Conservation (phyloP, 2,797 vertebrate genomes). For the Poecilia picta region DNA sequence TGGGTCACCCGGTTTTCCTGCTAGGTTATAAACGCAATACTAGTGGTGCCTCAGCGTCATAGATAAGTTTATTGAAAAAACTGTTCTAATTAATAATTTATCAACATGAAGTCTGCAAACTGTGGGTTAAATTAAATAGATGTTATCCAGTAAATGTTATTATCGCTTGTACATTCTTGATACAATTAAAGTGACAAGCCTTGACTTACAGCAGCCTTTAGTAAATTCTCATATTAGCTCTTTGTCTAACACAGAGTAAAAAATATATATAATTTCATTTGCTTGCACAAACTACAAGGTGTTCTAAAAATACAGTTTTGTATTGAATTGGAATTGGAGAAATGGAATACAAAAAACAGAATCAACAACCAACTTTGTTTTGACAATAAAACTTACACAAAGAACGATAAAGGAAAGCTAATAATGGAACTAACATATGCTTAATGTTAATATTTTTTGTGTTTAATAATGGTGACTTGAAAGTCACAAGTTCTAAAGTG, state of each 20-base stretch:
- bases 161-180: background rate
- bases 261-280: background rate
- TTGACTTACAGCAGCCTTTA: background rate
- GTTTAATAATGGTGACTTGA: background rate
- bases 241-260: too few relatives aligned
- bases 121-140: background rate
- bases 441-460: background rate
- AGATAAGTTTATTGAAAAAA: background rate
- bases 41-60: background rate
- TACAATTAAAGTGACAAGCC: background rate
- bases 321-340: too few relatives aligned
- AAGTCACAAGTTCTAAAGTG: too few relatives aligned
- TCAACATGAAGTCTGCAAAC: background rate
- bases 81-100: background rate
- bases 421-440: too few relatives aligned
- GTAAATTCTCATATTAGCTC: too few relatives aligned
- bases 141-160: background rate
- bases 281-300: too few relatives aligned
- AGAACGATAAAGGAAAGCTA: too few relatives aligned
- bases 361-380: too few relatives aligned
- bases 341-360: background rate
- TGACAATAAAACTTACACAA: too few relatives aligned
- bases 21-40: background rate
- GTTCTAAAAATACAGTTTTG: background rate
- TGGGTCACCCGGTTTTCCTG: background rate